Base-by-base conservation (phyloP, 2,888 invertebrate genomes). In the Nowickia ferox region DNA sequence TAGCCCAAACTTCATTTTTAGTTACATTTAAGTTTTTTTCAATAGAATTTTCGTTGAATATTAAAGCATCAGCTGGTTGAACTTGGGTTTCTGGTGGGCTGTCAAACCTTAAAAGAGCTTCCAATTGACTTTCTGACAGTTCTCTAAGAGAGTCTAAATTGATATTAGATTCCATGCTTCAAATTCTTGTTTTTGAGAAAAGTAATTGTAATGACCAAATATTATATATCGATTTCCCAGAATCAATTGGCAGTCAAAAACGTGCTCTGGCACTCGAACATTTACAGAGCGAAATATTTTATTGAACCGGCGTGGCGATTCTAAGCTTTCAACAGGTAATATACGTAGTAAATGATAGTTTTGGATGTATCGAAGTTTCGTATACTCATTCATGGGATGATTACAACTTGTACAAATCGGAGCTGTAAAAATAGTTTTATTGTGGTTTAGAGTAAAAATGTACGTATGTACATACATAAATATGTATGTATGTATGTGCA, bases 81-180 rank as follows among this genome's bases (percentile, higher is more conserved):
- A 61, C 15, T 2, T 76, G 69, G 0, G 88, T 84, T 57, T 83
- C 82, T 5, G 87, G 87, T 44, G 87, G 87, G 66, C 87, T 87
- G 19, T 89, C 88, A 30, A 88, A 79, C 1, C 77, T 74, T 11
- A 91, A 82, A 61, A 90, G 78, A 9, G 87, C 78, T 63, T 90
- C 88, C 53, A 90, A 87, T 61, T 90, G 89, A 30, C 46, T 76
- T 38, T 88, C 81, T 6, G 88, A 74, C 6, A 89, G 86, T 3
- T 87, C 82, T 11, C 84, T 84, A 0, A 89, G 44, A n/a, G 82
- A 61, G 2, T 87, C 84, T 81, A 84, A 80, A 79, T 83, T 66
- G 87, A 88, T 85, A 63, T 89, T 87, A 92, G 88, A 80, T 91
- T 90, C 88, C 92, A 92, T 92, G 92, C 90, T 87, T 91, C 88